A percentile compares a stretch with the other conserved stretches of the same genome.
These are phyloP conservation scores for Parelbella ahira DNA, from an alignment of 2,888 invertebrate species.

Conservation along the genomic window DNA sequence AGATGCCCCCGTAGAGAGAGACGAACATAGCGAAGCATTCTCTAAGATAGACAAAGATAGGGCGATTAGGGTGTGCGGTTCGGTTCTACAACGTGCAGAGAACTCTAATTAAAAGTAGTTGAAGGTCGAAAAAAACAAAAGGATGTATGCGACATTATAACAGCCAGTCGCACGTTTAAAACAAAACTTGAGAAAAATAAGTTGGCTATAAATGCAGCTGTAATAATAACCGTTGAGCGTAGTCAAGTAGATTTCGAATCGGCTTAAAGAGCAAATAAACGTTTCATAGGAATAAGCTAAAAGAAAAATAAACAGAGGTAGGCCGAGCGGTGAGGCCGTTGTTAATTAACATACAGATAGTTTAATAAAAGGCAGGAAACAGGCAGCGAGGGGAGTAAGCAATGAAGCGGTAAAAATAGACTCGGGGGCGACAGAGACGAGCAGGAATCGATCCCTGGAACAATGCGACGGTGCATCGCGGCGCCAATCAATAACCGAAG, in stretches of 20 bases:
- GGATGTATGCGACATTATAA: slow-evolving; percentile 44
- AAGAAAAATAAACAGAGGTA: slow-evolving; percentile 69
- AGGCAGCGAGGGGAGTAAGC: slow-evolving; percentile 74
- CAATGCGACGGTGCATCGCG: slow-evolving; percentile 62
- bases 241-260: slow-evolving; percentile 32
- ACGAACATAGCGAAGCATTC: slow-evolving; percentile 51
- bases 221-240: slow-evolving; percentile 29
- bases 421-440: slow-evolving; percentile 65
- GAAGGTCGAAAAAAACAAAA: slow-evolving; percentile 70
- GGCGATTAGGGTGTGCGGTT: slow-evolving; percentile 52
- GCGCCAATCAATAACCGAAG: slow-evolving; percentile 70
- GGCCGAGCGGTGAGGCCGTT: slow-evolving; percentile 62
- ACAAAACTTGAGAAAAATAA: slow-evolving; percentile 32
- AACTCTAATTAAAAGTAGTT: slow-evolving; percentile 72
- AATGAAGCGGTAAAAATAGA: slow-evolving; percentile 81
- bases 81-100: slow-evolving; percentile 67
- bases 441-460: slow-evolving; percentile 68
- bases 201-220: slow-evolving; percentile 39
- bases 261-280: slow-evolving; percentile 51
- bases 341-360: slow-evolving; percentile 80
- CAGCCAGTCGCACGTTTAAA: slow-evolving; percentile 31
- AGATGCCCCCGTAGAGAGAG: slow-evolving; percentile 76
- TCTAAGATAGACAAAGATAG: slow-evolving; percentile 54
- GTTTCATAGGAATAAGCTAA: slow-evolving; percentile 59
- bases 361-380: slow-evolving; percentile 80